Evolutionary conservation across 2,797 vertebrate species (phyloP).

Genomic region (Dendrocincla fuliginosa): DNA sequence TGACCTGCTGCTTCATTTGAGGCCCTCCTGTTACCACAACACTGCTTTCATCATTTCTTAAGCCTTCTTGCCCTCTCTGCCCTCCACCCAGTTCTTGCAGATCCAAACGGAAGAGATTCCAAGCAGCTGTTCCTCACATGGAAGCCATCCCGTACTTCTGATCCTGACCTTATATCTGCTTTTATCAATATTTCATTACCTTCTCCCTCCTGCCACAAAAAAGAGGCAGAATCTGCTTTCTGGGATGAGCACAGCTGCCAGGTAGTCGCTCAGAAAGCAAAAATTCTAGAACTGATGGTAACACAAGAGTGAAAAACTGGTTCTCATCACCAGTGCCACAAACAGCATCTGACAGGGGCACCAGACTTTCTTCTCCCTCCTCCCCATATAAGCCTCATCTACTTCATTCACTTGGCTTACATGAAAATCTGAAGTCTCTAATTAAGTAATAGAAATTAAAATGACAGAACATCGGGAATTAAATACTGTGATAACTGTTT

Average conservation of each 20-base stretch:
- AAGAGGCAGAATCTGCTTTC: not conserved
- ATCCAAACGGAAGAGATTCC: not conserved
- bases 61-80: not conserved
- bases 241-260: not conserved
- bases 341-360: rapidly evolving
- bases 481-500: not conserved
- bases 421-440: not conserved
- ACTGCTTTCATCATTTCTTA: not conserved
- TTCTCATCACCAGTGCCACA: not conserved
- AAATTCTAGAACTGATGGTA: rapidly evolving
- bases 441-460: not conserved
- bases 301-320: not conserved
- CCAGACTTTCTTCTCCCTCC: not conserved
- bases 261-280: not conserved
- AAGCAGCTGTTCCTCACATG: not conserved
- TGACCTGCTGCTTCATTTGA: not conserved
- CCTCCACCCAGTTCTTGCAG: not conserved
- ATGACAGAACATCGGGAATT: not conserved
- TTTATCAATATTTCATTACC: not conserved
- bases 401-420: not conserved
- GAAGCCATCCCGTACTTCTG: not conserved
- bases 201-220: not conserved
- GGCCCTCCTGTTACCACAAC: not conserved
- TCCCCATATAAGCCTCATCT: not conserved
- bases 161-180: not conserved